Evolutionary conservation across 1,140 invertebrate species (phyloP).

Genomic region (Trialeurodes vaporariorum): DNA sequence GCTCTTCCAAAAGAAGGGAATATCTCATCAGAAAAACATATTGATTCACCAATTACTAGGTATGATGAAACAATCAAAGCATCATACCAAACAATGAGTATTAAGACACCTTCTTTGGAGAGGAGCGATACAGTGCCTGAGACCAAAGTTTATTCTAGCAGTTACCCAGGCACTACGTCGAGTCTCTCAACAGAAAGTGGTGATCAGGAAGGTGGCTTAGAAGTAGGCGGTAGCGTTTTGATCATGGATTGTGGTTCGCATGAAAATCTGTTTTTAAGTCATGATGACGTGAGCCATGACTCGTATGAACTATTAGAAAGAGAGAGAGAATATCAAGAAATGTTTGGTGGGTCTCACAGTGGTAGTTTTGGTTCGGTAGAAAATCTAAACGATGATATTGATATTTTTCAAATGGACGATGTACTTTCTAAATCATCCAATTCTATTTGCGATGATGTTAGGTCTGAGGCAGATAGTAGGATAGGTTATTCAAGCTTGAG

Average conservation of each 20-base stretch:
- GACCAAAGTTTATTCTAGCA: constrained; percentile 62
- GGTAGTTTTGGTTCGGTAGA: constrained; percentile 54
- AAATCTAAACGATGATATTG: constrained; percentile 46
- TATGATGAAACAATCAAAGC: constrained; percentile 48
- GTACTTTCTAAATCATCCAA: constrained; percentile 30
- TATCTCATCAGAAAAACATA: background rate
- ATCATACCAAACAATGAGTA: background rate
- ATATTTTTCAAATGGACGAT: constrained; percentile 32
- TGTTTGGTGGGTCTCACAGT: background rate
- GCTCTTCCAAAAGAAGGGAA: background rate
- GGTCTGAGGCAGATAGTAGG: constrained; percentile 26
- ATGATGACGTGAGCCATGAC: constrained; percentile 77
- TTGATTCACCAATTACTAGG: constrained; percentile 41
- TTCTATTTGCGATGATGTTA: constrained; percentile 26
- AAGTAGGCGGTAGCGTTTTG: constrained; percentile 26
- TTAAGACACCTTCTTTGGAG: background rate
- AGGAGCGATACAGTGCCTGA: constrained; percentile 23
- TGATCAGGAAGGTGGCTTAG: constrained; percentile 40
- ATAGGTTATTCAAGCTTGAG: constrained; percentile 27
- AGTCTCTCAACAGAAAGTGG: constrained; percentile 45
- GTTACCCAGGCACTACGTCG: constrained; percentile 65
- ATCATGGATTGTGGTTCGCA: constrained; percentile 22
- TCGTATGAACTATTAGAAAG: constrained; percentile 71
- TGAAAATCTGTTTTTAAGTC: constrained; percentile 27
- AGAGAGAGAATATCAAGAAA: constrained; percentile 16